Base-by-base conservation (phyloP, 2,888 invertebrate species). In the Autographa gamma region DNA sequence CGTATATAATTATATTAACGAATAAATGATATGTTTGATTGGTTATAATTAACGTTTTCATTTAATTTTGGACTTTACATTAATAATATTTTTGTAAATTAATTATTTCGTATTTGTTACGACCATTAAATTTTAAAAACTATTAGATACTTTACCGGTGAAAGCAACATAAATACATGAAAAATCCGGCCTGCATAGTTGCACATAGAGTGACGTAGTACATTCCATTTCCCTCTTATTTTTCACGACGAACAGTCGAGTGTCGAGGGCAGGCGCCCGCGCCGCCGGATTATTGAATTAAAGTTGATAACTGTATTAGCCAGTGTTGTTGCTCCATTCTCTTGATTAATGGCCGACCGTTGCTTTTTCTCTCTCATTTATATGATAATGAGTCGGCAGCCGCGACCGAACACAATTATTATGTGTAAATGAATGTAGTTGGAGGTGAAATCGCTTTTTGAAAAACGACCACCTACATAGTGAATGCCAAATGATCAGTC, bases 281-380 rank as follows among this genome's bases (percentile, higher is more conserved):
- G 88, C 85, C 85, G 88, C 68, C 69, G 76, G 89, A 91, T 94
- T 95, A 95, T 95, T 95, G 94, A 95, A 95, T 96, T 95, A 94
- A 95, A 94, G 90, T 94, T 94, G 94, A 94, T 95, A 95, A 95
- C 93, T 94, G 93, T 94, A 94, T 95, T 94, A 95, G 94, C 92
- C 91, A 87, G 90, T 92, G 93, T 92, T 95, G 93, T 94, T 93
- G 92, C 92, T 92, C 92, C 93, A 92, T 93, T 94, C 93, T 88
- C 90, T 89, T 93, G 93, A 95, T 94, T 94, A 95, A 95, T 92
- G 92, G 91, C 76, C 87, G 89, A 88, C 92, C 92, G 91, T 89
- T 91, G 93, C 92, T 93, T 95, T 94, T 94, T 95, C 93, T 93
- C 93, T 93, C 94, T 95, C 95, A 94, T 95, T 94, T 94, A 92